A percentile compares a stretch with the other conserved stretches of the same genome.
Evolutionary conservation across 2,888 invertebrate genomes (phyloP).

Genomic region (Drosophila paranaensis): DNA sequence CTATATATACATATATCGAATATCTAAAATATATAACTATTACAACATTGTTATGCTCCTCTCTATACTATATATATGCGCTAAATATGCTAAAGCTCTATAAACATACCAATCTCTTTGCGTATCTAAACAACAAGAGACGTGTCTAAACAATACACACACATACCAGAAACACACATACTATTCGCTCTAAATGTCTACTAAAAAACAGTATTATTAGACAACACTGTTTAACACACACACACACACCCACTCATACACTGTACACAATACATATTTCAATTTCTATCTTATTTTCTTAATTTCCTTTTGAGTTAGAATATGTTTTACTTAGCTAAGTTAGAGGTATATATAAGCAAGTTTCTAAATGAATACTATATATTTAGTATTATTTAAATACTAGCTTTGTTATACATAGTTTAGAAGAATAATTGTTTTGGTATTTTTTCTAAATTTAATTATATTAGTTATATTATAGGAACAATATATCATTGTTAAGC

Average conservation of each 20-base stretch:
- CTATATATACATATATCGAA: slow-evolving; percentile 15
- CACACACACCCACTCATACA: slow-evolving; percentile 16
- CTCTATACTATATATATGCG: slow-evolving; percentile 45
- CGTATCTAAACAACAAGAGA: slow-evolving; percentile 33
- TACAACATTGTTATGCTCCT: slow-evolving; percentile 46
- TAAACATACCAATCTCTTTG: slow-evolving; percentile 11
- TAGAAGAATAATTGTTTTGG: slow-evolving; percentile 2
- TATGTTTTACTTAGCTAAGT: slow-evolving; percentile 24
- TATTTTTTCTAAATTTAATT: not conserved
- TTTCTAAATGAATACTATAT: not conserved
- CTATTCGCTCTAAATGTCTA: slow-evolving; percentile 36
- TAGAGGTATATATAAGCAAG: slow-evolving; percentile 8
- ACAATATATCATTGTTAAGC: slow-evolving; percentile 54
- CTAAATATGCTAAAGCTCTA: slow-evolving; percentile 51
- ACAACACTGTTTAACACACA: slow-evolving; percentile 27
- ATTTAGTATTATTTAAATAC: slow-evolving; percentile 21
- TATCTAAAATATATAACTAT: slow-evolving; percentile 33
- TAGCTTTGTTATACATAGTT: slow-evolving; percentile 6
- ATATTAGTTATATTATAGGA: not conserved
- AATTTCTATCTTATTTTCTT: slow-evolving; percentile 17
- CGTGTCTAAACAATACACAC: slow-evolving; percentile 22
- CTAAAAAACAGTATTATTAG: slow-evolving; percentile 30
- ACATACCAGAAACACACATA: slow-evolving; percentile 16
- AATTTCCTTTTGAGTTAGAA: slow-evolving; percentile 3
- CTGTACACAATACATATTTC: slow-evolving; percentile 11